Evolutionary conservation across 2,113 vertebrate species (phyloP), one percentile per base, ranked within the genome.

Genomic region (Nibea coibor): DNA sequence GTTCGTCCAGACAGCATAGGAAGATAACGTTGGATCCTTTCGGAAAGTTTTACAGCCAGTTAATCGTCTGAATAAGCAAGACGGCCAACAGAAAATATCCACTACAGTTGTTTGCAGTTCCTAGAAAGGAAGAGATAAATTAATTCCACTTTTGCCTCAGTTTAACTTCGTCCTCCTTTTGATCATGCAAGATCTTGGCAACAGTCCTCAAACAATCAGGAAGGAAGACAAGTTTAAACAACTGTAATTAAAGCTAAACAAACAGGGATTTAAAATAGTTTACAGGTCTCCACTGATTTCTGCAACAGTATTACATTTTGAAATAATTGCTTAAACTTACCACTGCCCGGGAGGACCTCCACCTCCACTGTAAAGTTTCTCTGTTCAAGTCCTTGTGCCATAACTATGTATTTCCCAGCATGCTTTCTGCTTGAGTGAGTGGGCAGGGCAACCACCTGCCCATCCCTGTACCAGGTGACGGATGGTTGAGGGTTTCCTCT

Each of bases 401-500:
- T 54, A 4, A 85, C 45, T 0, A 64, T 91, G 77, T 89, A 90
- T 63, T 66, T 85, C 75, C 91, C 92, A 57, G 87, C 62, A 67
- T 92, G 62, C 64, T 31, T 5, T 72, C n/a, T 88, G 58, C 58
- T 86, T 0, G 61, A 79, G 64, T 20, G 66, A n/a, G 65, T 42
- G 45, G 89, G 89, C 16, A 72, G 58, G 16, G 20, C 42, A 2
- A 91, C 73, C 48, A 8, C 51, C 48, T 76, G 80, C 2, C 89
- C 92, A 0, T 91, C 83, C 58, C 70, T 87, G 28, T 59, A 67
- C 91, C 91, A 93, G 10, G 65, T 89, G 61, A 93, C 90, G 1
- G 10, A 48, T 3, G 90, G 88, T 14, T 24, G 24, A 4, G 89
- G 90, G 77, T 93, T 93, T 70, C 88, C 88, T 78, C 48, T 72